These are phyloP conservation scores for Cottoperca gobio DNA, from an alignment of 2,797 vertebrate genomes.

Conservation along the genomic window DNA sequence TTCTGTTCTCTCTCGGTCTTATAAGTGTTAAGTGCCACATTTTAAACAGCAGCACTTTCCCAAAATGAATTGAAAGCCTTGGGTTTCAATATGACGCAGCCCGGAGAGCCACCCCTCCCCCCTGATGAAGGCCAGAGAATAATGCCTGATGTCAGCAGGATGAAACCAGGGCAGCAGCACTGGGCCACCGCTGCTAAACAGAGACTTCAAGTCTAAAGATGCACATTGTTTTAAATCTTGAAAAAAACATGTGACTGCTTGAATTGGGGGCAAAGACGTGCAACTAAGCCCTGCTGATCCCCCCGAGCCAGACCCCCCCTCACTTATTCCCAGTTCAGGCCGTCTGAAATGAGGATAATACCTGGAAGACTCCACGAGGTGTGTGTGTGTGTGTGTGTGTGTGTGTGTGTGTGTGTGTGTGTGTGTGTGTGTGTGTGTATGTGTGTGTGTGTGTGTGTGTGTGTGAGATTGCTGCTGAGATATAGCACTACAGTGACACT, in stretches of 20 bases:
- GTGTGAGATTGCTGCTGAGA: background rate
- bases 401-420: constrained; percentile 3
- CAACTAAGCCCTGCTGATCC: constrained; percentile 1
- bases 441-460: constrained; percentile 7
- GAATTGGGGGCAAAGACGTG: constrained; percentile 26
- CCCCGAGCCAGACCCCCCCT: background rate
- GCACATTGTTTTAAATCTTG: background rate
- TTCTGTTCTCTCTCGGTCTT: background rate
- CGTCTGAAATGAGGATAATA: constrained; percentile 27
- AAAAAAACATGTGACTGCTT: constrained; percentile 2
- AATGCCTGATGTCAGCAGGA: constrained; percentile 1
- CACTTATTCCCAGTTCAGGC: constrained; percentile 14
- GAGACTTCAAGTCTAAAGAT: background rate
- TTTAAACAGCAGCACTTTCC: background rate
- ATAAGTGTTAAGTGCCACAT: constrained; percentile 21
- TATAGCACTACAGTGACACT: background rate
- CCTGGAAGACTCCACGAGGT: background rate
- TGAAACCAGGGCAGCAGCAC: background rate
- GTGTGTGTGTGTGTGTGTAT: background rate
- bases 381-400: constrained; percentile 8
- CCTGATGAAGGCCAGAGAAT: background rate
- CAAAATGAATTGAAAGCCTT: too few species aligned
- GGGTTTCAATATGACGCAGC: too few species aligned
- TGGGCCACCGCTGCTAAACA: background rate
- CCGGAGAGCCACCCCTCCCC: too few species aligned